These are phyloP conservation scores for Eurystomus gularis DNA, from an alignment of 2,113 vertebrate species.

Conservation along the genomic window DNA sequence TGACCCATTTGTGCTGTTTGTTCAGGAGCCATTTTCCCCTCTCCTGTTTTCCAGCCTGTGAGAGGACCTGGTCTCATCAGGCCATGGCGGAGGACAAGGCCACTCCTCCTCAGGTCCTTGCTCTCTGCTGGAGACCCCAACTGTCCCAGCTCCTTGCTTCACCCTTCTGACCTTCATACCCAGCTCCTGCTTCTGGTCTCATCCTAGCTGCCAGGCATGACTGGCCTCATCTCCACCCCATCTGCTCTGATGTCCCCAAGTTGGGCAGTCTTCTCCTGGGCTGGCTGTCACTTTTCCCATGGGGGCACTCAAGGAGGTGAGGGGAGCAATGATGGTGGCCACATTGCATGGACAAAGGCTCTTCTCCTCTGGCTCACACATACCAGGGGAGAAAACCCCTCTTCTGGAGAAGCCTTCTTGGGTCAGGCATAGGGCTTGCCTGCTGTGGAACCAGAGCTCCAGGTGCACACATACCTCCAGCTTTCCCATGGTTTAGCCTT, in stretches of 20 bases:
- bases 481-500: neutral
- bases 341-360: neutral
- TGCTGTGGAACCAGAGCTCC: neutral
- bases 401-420: neutral
- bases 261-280: neutral
- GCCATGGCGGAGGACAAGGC: neutral
- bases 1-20: rapidly evolving
- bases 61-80: neutral
- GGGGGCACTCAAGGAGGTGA: neutral
- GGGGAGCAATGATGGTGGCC: neutral
- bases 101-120: neutral
- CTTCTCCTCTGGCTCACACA: neutral
- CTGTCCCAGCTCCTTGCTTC: neutral
- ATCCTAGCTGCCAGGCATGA: neutral
- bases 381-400: rapidly evolving
- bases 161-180: neutral
- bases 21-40: neutral
- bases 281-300: neutral
- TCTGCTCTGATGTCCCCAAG: rapidly evolving
- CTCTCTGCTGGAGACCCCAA: rapidly evolving
- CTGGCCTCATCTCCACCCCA: neutral
- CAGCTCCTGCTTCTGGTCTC: neutral
- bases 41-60: neutral
- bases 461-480: neutral
- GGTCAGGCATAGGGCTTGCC: neutral